Evolutionary conservation across 2,797 vertebrate genomes (phyloP).

Genomic region (Taeniopygia guttata): DNA sequence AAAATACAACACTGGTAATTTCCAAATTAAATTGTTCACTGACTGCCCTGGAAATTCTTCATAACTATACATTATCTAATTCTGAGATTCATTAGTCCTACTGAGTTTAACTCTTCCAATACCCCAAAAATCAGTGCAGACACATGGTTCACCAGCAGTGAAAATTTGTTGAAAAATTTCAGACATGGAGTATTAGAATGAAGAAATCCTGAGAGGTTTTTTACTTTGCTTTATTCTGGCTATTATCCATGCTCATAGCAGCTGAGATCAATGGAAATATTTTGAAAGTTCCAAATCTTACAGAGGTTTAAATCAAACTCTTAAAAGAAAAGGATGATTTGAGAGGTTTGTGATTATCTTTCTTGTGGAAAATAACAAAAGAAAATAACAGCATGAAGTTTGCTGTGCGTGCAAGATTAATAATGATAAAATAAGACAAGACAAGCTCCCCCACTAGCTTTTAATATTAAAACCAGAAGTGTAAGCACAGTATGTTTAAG

Average conservation of each 20-base stretch:
- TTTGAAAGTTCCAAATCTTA: not conserved
- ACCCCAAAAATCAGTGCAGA: not conserved
- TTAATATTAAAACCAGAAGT: conserved; percentile 16
- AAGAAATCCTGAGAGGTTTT: not conserved
- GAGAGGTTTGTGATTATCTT: not conserved
- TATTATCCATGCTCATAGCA: not conserved
- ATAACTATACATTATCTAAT: not conserved
- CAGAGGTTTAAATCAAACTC: not conserved
- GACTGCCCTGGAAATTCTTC: not conserved
- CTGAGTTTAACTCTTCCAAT: not conserved
- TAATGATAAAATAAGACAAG: not conserved
- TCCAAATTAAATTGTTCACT: not conserved
- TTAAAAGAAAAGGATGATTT: not conserved
- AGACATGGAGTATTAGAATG: not conserved
- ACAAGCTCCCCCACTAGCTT: not conserved
- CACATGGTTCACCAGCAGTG: not conserved
- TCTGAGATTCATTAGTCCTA: not conserved
- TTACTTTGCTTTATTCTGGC: not conserved
- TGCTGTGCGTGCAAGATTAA: not conserved
- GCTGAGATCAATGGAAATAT: not conserved
- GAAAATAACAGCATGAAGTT: not conserved
- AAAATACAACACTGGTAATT: not conserved
- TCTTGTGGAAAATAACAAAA: not conserved
- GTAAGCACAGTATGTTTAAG: conserved; percentile 24
- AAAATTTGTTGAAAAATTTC: not conserved